Evolutionary conservation across 2,888 invertebrate species (phyloP), one percentile per base, ranked within the genome.

Genomic region (Uropetala carovei): DNA sequence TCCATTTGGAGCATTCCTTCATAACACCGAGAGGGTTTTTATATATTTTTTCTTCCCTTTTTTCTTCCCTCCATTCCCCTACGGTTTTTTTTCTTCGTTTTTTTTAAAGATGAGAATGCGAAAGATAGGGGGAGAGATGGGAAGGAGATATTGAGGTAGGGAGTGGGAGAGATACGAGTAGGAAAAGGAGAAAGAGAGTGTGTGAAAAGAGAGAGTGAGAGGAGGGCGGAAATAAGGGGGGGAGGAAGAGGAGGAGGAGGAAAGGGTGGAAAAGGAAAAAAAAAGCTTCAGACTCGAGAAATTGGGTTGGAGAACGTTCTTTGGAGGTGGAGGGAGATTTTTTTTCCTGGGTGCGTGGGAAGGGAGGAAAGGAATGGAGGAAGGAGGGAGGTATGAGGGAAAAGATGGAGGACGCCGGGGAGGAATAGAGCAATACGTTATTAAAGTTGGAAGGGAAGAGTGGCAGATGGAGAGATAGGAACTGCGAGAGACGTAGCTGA

Each of bases 361-460:
- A 68, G 18, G 68, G 18, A 1, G 18, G 4, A 22, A 68, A 18
- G n/a, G n/a, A n/a, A 18, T 9, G 9, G 0, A 9, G 5, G 64
- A n/a, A 18, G n/a, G 68, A 68, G 68, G 22, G 18, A 68, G 18
- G 16, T n/a, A 43, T 43, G 5, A 43, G 1, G 43, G 68, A 68
- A 18, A 18, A 10, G 68, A n/a, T 9, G n/a, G 43, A 11, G 68
- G 22, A 68, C 18, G 18, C 18, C n/a, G 68, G 9, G 18, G 18
- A 68, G 22, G 18, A 22, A 8, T 18, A n/a, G 68, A 68, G n/a
- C n/a, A n/a, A 68, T 68, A 68, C 68, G 68, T n/a, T 68, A 68
- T 68, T 68, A 68, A 68, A 68, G 84, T 57, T 84, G 43, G 57
- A 84, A 84, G 57, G 22, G 68, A 68, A 68, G 68, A 22, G 68